Conservation (phyloP, 2,113 vertebrate species). For the Trinectes maculatus region DNA sequence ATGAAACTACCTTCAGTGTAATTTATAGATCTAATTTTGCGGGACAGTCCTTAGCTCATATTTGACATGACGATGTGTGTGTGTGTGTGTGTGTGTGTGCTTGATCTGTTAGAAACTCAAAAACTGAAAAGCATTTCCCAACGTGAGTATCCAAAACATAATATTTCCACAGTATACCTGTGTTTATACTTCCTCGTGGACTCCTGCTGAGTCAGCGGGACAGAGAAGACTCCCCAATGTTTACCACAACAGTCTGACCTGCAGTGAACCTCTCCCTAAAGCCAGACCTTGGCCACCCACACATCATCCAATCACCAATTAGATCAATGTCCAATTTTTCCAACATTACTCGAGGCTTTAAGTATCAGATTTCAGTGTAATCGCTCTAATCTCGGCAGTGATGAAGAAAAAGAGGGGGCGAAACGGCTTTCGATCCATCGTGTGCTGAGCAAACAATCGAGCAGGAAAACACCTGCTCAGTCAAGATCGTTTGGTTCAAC, state of each 20-base stretch:
- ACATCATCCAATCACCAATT: constrained; percentile 23
- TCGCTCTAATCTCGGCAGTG: background rate
- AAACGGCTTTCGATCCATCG: background rate
- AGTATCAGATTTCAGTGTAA: constrained; percentile 11
- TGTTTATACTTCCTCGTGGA: background rate
- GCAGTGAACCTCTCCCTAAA: background rate
- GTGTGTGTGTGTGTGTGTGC: background rate
- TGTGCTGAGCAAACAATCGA: constrained; percentile 8
- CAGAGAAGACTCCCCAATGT: too few relatives aligned
- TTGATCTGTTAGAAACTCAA: constrained; percentile 5
- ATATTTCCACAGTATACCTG: background rate
- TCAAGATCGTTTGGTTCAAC: background rate
- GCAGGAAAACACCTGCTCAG: background rate
- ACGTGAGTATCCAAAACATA: background rate
- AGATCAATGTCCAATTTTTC: constrained; percentile 29
- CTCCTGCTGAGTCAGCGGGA: too few relatives aligned
- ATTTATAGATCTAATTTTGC: constrained; percentile 79
- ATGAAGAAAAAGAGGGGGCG: constrained; percentile 1
- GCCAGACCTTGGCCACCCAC: constrained; percentile 5
- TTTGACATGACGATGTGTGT: constrained; percentile 58
- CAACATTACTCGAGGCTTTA: constrained; percentile 1
- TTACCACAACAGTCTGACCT: background rate
- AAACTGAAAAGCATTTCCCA: background rate
- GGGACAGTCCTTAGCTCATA: constrained; percentile 58
- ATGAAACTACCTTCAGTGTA: constrained; percentile 73